Percentiles rank a stretch among this genome's conserved stretches.
phyloP scores from a whole-genome alignment of 2,888 invertebrate species.

The Athalia cordata region DNA sequence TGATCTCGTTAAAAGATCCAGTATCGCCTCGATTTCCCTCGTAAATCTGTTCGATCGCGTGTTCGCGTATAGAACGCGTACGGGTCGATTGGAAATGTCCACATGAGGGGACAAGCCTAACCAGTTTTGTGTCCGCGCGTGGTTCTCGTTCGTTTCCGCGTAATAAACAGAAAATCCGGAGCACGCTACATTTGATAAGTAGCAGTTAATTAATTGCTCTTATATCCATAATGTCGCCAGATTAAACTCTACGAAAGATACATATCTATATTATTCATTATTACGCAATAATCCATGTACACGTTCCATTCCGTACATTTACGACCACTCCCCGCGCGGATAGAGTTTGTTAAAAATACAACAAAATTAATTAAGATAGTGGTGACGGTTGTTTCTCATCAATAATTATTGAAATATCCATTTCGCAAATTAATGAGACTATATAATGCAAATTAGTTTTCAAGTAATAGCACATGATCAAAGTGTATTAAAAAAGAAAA shows the following conservation, averaged over 20 bases:
- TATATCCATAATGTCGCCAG: slow-evolving; percentile 52
- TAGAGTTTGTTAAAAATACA: too few species aligned
- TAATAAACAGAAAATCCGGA: slow-evolving; percentile 59
- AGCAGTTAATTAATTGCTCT: slow-evolving; percentile 18
- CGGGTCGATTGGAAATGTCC: slow-evolving; percentile 47
- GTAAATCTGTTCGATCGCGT: slow-evolving; percentile 61
- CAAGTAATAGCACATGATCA: too few species aligned
- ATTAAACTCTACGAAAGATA: slow-evolving; percentile 50
- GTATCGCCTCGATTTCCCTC: slow-evolving; percentile 61
- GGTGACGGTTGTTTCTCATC: too few species aligned
- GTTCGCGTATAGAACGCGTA: slow-evolving; percentile 52
- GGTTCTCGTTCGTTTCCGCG: slow-evolving; percentile 51
- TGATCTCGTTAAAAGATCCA: slow-evolving; percentile 58
- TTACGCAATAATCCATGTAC: too few species aligned
- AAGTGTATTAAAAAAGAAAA: too few species aligned
- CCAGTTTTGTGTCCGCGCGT: slow-evolving; percentile 48
- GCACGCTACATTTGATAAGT: slow-evolving; percentile 16
- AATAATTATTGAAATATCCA: too few species aligned
- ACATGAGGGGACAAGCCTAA: slow-evolving; percentile 57
- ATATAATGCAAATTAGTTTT: too few species aligned
- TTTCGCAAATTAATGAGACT: too few species aligned
- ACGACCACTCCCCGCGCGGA: too few species aligned
- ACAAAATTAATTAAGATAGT: too few species aligned
- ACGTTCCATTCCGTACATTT: too few species aligned
- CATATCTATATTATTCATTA: too few species aligned